Evolutionary conservation across 1,140 invertebrate species (phyloP), one percentile per base, ranked within the genome.

Genomic region (Tetramorium simillimum): DNA sequence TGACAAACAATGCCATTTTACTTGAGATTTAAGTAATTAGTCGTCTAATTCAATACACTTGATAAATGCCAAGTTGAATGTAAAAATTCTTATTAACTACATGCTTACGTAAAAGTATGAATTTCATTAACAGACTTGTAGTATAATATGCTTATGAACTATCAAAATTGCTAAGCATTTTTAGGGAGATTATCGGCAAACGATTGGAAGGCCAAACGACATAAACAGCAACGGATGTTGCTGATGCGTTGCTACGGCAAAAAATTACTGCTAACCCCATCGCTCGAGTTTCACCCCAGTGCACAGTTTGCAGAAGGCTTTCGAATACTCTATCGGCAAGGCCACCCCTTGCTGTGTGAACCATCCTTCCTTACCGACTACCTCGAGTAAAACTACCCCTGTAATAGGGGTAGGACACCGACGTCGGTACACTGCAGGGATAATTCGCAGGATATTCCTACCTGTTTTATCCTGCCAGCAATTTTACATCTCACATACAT

Each of bases 281-380:
- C 89, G 18, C 62, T 46, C 72, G 89, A 60, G 40, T 33, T 60
- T 49, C 33, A 6, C 4, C 14, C 9, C 12, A 78, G 56, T 46
- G 40, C 18, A 33, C 9, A 33, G 49, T 28, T 40, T 14, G 43
- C 1, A 33, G 12, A 24, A 14, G 12, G 37, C 67, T 12, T 16
- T 14, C 9, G 37, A 21, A 43, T 16, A 10, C 90, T 90, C 90
- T 12, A 90, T 81, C 87, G 90, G 87, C 89, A 91, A 91, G 72
- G 69, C 75, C 18, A 90, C 84, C 87, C 90, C 51, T 53, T 16
- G 72, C 33, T 7, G 28, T 14, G 9, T 16, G 9, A 16, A 10
- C 28, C 14, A 69, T 63, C 43, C 90, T 91, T 65, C 90, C 33
- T 91, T 91, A 84, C 90, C 90, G 89, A 90, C 89, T 3, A 51